Conservation (phyloP, 2,888 invertebrate species). For the Falcaria lacertinaria region DNA sequence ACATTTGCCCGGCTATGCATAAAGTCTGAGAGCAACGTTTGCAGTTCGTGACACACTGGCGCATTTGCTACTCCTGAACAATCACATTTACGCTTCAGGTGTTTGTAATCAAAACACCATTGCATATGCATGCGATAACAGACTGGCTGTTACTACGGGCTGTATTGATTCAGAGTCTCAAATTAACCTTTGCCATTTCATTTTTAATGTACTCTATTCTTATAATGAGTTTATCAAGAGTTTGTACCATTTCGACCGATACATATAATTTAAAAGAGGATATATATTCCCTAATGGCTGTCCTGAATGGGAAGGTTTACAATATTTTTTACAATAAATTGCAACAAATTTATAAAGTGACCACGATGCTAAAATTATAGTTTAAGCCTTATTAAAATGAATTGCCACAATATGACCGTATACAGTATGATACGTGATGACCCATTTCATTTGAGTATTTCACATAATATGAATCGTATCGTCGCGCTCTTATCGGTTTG, state of each 20-base stretch:
- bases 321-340: too few relatives aligned
- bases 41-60: conserved; percentile 38
- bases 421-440: not conserved
- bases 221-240: too few relatives aligned
- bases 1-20: conserved; percentile 22
- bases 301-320: too few relatives aligned
- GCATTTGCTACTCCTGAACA: conserved; percentile 32
- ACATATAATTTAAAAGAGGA: too few relatives aligned
- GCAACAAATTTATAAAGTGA: too few relatives aligned
- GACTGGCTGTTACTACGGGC: conserved; percentile 27
- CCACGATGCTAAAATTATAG: too few relatives aligned
- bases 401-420: not conserved
- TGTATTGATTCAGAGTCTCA: not conserved
- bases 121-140: conserved; percentile 31
- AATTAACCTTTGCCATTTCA: too few relatives aligned
- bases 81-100: conserved; percentile 52
- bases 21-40: conserved; percentile 32
- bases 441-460: not conserved
- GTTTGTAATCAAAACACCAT: conserved; percentile 47
- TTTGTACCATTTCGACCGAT: too few relatives aligned
- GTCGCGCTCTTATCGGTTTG: not conserved
- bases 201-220: too few relatives aligned
- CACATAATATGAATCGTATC: not conserved
- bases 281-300: too few relatives aligned
- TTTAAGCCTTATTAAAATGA: too few relatives aligned